Percentiles rank a stretch among this genome's conserved stretches.
Conservation (phyloP, 2,113 vertebrate species). For the Oceanodroma tethys region DNA sequence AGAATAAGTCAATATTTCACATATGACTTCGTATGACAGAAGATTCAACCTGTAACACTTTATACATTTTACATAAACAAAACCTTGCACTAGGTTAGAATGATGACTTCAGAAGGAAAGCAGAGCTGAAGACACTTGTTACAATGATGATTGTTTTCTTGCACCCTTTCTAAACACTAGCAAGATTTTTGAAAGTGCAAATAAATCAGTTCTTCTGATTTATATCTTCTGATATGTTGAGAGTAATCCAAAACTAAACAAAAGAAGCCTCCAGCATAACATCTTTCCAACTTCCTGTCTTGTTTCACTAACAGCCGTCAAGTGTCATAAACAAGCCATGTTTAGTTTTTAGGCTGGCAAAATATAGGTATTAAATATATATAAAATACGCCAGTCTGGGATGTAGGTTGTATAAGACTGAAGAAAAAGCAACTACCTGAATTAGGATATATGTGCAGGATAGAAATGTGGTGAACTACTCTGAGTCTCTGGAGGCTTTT, state of each 20-base stretch:
- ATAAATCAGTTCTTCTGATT: no score
- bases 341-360: not conserved
- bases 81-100: not conserved
- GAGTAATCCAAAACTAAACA: conserved; percentile 1
- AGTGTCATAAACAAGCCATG: not conserved
- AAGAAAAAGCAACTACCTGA: not conserved
- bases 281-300: not conserved
- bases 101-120: not conserved
- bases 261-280: not conserved
- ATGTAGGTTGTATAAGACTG: not conserved
- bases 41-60: not conserved
- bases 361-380: not conserved
- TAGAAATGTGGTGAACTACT: not conserved
- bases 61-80: not conserved
- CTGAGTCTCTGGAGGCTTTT: not conserved
- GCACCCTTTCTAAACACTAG: not conserved
- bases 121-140: not conserved
- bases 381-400: not conserved
- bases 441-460: not conserved
- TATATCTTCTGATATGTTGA: no score
- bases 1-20: not conserved
- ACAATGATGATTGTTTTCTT: not conserved
- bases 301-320: not conserved
- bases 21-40: not conserved
- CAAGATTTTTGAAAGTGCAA: not conserved